Evolutionary conservation across 2,797 vertebrate genomes (phyloP).

Genomic region (Semaprochilodus insignis): DNA sequence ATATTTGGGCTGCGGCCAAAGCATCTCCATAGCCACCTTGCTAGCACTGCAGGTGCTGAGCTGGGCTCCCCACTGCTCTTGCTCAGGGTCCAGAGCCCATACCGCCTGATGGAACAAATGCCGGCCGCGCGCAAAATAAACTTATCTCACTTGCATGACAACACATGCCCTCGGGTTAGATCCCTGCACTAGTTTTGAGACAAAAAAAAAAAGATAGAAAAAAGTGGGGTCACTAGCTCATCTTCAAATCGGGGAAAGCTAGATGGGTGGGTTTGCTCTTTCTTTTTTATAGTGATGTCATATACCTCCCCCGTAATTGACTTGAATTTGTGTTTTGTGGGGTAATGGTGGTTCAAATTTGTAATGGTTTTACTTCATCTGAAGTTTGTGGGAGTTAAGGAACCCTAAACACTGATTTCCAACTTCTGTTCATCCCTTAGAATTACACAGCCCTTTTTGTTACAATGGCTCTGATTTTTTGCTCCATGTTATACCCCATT

Average conservation of each 20-base stretch:
- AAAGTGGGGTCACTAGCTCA: conserved; percentile 73
- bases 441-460: too few species aligned
- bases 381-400: neutral
- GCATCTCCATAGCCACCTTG: conserved; percentile 80
- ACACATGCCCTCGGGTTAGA: conserved; percentile 86
- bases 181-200: conserved; percentile 82
- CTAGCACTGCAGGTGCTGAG: conserved; percentile 86
- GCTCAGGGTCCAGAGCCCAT: conserved; percentile 85
- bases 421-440: too few species aligned
- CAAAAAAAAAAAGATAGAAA: conserved; percentile 45
- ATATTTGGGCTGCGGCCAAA: conserved; percentile 91
- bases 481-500: too few species aligned
- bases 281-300: conserved; percentile 22
- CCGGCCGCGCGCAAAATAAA: conserved; percentile 89
- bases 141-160: conserved; percentile 97
- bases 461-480: neutral
- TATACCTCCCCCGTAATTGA: conserved; percentile 42
- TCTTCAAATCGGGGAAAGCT: conserved; percentile 61
- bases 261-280: conserved; percentile 35
- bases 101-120: conserved; percentile 95
- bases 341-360: conserved; percentile 10
- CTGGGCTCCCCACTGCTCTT: conserved; percentile 85
- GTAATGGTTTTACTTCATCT: neutral
- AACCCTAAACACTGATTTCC: neutral
- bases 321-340: conserved; percentile 34